Conservation (phyloP, 2,888 invertebrate genomes). For the Cataglyphis cursor region DNA sequence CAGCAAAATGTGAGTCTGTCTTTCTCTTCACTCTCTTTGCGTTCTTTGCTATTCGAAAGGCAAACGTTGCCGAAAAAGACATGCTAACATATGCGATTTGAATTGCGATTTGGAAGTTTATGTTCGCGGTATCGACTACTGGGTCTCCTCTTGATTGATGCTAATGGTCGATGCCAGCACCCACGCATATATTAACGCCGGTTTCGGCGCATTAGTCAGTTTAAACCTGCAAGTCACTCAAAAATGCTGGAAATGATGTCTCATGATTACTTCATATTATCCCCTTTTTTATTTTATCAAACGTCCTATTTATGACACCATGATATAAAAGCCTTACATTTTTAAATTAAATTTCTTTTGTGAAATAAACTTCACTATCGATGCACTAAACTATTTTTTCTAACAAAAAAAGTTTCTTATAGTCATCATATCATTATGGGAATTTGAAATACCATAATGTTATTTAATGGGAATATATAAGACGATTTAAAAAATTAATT, state of each 20-base stretch:
- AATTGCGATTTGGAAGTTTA: neutral
- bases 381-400: neutral
- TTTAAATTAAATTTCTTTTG: neutral
- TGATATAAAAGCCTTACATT: neutral
- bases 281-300: neutral
- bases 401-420: neutral
- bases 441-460: neutral
- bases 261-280: neutral
- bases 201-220: neutral
- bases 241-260: neutral
- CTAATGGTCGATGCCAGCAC: neutral
- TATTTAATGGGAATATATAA: neutral
- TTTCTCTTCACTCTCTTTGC: neutral
- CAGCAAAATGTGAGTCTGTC: slow-evolving; percentile 79
- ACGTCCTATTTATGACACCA: neutral
- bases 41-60: neutral
- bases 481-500: neutral
- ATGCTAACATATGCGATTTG: neutral
- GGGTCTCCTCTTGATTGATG: neutral
- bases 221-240: neutral
- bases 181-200: neutral
- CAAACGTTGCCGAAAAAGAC: neutral
- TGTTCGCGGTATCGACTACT: neutral
- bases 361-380: neutral
- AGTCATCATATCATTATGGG: neutral